Evolutionary conservation across 1,140 invertebrate species (phyloP).

Genomic region (Apocrypta bakeri): DNA sequence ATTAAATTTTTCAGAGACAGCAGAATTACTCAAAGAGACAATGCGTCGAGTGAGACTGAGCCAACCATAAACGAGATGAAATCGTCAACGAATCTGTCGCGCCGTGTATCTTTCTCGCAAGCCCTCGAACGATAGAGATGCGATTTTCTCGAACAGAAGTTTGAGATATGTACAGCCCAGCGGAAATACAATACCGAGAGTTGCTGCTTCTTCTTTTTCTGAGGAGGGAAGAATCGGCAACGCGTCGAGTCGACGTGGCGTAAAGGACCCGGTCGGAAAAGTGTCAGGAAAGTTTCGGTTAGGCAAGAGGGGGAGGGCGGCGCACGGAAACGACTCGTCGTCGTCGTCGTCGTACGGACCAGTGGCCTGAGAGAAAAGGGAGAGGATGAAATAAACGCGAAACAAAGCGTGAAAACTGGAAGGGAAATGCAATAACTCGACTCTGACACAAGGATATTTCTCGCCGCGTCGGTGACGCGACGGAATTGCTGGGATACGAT

Average conservation of each 20-base stretch:
- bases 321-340: too few species aligned
- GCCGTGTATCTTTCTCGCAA: background rate
- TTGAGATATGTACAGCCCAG: background rate
- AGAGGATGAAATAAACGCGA: slow-evolving; percentile 60
- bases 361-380: slow-evolving; percentile 39
- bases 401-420: slow-evolving; percentile 69
- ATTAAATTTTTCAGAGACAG: background rate
- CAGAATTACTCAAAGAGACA: too few species aligned
- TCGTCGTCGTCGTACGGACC: slow-evolving; percentile 12
- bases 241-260: slow-evolving; percentile 4
- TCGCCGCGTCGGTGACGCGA: slow-evolving; percentile 42
- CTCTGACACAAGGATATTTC: slow-evolving; percentile 59
- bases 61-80: slow-evolving; percentile 11
- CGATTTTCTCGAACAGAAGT: background rate
- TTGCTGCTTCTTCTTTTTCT: background rate
- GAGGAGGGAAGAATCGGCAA: background rate
- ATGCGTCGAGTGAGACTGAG: background rate
- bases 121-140: background rate
- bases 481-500: slow-evolving; percentile 30
- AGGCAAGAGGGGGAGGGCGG: too few species aligned
- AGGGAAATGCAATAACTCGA: slow-evolving; percentile 66
- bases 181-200: background rate
- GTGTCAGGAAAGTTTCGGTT: slow-evolving; percentile 36
- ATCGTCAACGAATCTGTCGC: background rate
- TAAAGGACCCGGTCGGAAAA: slow-evolving; percentile 16